Evolutionary conservation across 2,797 vertebrate species (phyloP).

Genomic region (Lacerta bilineata): DNA sequence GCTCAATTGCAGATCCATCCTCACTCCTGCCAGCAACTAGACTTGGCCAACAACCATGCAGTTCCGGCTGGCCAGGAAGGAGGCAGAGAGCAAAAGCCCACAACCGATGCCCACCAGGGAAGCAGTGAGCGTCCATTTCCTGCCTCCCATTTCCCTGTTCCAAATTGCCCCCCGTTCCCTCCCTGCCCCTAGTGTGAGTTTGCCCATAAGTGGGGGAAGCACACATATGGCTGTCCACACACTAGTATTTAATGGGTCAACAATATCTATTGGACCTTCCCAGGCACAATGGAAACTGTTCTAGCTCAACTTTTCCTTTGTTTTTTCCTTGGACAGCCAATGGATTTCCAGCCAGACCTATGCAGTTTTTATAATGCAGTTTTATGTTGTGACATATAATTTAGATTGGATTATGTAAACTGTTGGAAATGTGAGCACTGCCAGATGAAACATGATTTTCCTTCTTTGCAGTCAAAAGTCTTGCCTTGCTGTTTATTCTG

Average conservation of each 20-base stretch:
- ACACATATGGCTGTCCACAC: not conserved
- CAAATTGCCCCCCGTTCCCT: not conserved
- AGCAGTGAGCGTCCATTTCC: not conserved
- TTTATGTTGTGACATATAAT: constrained; percentile 23
- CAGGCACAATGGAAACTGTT: not conserved
- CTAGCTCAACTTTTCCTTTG: not conserved
- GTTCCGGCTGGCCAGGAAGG: too few relatives aligned
- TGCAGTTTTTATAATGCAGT: not conserved
- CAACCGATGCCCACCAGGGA: too few relatives aligned
- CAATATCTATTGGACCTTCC: not conserved
- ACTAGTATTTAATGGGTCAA: not conserved
- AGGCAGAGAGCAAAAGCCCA: too few relatives aligned
- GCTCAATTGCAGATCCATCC: too few relatives aligned
- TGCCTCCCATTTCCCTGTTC: not conserved
- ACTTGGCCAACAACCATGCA: too few relatives aligned
- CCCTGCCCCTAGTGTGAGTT: not conserved
- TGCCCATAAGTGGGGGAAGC: not conserved
- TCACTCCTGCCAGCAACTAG: too few relatives aligned
- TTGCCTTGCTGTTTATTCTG: constrained; percentile 14
- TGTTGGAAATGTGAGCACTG: constrained; percentile 13
- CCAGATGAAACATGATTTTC: constrained; percentile 26
- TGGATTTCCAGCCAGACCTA: not conserved
- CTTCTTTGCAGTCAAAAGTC: constrained; percentile 13
- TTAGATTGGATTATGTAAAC: constrained; percentile 23
- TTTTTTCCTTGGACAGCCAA: not conserved